Evolutionary conservation across 2,888 invertebrate species (phyloP).

Genomic region (Himalopsyche kuldschensis): DNA sequence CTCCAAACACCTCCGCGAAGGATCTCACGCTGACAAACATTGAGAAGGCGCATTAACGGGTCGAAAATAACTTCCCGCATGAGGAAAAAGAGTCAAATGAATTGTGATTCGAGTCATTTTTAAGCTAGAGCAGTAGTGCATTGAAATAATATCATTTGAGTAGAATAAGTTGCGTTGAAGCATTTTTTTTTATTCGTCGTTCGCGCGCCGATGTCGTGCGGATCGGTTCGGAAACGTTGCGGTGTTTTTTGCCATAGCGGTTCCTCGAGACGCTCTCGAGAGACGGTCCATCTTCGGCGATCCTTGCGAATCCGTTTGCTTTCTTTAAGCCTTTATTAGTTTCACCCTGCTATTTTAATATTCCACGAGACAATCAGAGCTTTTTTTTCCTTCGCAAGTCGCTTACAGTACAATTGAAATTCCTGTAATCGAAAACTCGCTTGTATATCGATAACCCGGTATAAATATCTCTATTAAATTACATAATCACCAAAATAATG

Average conservation of each 20-base stretch:
- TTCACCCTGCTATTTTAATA: background rate
- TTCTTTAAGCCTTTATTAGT: background rate
- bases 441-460: background rate
- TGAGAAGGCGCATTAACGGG: background rate
- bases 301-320: background rate
- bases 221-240: background rate
- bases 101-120: conserved; percentile 1
- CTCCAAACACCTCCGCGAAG: no score
- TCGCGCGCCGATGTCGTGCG: background rate
- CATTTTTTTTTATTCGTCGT: background rate
- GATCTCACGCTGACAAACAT: no score
- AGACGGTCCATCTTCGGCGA: background rate
- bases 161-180: background rate
- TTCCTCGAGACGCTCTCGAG: no score
- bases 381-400: background rate
- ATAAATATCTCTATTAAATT: background rate
- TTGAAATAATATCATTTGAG: conserved; percentile 1
- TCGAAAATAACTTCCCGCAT: background rate
- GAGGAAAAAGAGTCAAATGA: background rate
- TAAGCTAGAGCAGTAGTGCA: background rate
- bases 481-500: background rate
- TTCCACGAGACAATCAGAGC: background rate
- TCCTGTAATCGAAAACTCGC: background rate
- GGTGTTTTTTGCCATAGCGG: background rate
- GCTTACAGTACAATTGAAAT: background rate